A percentile compares a stretch with the other conserved stretches of the same genome.
These are phyloP conservation scores for Synodontis membranacea DNA, from an alignment of 2,113 vertebrate species.

Conservation along the genomic window DNA sequence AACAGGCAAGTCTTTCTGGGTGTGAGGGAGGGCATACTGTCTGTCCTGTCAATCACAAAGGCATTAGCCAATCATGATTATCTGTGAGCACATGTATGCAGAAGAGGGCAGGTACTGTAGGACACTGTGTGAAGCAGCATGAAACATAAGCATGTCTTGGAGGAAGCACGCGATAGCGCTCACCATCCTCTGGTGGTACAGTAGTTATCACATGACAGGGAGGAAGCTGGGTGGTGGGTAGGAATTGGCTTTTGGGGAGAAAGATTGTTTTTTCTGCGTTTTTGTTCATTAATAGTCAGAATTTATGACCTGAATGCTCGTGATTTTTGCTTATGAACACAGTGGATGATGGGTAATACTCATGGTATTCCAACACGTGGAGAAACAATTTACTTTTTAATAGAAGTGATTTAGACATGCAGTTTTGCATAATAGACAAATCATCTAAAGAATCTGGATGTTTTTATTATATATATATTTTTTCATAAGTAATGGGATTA, in stretches of 20 bases:
- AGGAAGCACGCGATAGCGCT: neutral
- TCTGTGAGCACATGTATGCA: neutral
- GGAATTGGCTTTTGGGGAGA: neutral
- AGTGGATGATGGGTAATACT: neutral
- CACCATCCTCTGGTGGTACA: neutral
- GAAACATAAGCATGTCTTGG: neutral
- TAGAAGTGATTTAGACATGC: neutral
- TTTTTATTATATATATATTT: too few relatives aligned
- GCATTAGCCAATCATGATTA: neutral
- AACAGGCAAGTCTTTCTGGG: too few relatives aligned
- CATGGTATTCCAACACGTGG: neutral
- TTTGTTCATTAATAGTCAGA: neutral
- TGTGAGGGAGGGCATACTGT: neutral
- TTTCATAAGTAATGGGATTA: too few relatives aligned
- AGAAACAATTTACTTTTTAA: neutral
- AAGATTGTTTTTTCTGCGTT: neutral
- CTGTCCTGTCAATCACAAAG: neutral
- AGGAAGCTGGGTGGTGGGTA: neutral
- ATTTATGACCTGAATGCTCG: neutral
- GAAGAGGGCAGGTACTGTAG: neutral
- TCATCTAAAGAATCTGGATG: neutral
- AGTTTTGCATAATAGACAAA: neutral
- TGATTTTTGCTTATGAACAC: neutral
- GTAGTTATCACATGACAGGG: neutral
- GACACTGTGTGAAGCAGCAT: neutral